phyloP scores from a whole-genome alignment of 2,888 invertebrate species.

The Ophonus ardosiacus region DNA sequence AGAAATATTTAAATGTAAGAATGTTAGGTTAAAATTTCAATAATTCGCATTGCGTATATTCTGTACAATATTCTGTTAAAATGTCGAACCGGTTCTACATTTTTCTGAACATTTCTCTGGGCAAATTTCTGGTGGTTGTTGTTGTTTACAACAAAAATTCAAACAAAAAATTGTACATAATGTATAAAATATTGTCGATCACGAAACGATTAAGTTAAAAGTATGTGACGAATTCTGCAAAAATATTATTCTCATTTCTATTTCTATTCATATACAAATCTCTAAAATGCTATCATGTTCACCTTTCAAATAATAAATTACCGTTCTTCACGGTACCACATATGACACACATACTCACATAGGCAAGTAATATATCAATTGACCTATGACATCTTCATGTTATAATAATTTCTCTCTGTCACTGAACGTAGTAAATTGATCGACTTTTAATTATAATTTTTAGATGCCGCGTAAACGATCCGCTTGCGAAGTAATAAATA shows the following conservation, averaged over 20 bases:
- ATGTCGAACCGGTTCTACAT: no score
- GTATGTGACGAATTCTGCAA: no score
- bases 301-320: constrained; percentile 35
- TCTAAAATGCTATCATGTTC: not conserved
- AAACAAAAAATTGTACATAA: no score
- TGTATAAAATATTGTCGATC: no score
- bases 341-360: constrained; percentile 15
- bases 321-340: constrained; percentile 10
- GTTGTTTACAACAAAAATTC: no score
- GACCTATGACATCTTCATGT: constrained; percentile 44
- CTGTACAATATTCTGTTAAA: no score
- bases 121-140: no score
- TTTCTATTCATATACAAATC: not conserved
- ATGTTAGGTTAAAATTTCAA: no score
- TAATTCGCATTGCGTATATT: no score
- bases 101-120: no score
- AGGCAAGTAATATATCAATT: constrained; percentile 42
- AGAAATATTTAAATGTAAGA: no score
- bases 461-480: constrained; percentile 37
- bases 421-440: constrained; percentile 26
- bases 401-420: constrained; percentile 32
- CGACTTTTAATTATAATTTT: constrained; percentile 51
- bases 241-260: not conserved
- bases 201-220: no score
- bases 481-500: constrained; percentile 25